Base-by-base conservation (phyloP, 2,113 vertebrate genomes). In the Mustelus asterias region DNA sequence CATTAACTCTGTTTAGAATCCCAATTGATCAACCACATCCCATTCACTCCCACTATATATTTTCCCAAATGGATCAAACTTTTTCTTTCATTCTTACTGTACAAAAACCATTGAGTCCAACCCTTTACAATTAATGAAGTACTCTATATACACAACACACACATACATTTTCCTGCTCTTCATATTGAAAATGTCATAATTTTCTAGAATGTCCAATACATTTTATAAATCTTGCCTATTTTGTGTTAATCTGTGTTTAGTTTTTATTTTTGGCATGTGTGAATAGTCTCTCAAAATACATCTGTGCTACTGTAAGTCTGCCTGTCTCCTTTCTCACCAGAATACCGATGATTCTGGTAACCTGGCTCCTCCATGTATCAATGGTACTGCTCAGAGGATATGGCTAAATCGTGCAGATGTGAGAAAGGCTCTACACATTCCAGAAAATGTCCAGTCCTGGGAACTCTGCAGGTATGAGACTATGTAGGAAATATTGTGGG, bases 341-440 rank as follows among this genome's bases (percentile, higher is more conserved):
- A 6, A 37, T 29, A 20, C 70, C 4, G 44, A n/a, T 5, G 18
- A 95, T 26, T 44, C 48, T 11, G 6, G 97, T 78, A 95, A 95
- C 2, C 95, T 18, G 54, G 97, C 97, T 6, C 98, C 98, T 60
- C 97, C 97, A 67, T 98, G 98, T 96, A 97, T 98, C 89, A 97
- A 98, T 96, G 97, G 97, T 92, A 97, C 97, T 0, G 98, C 98
- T 65, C 97, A 97, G 96, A 96, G 33, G 0, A 97, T 96, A 96
- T 98, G 98, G 98, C 96, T 98, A 95, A 98, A 98, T 96, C 95
- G 97, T 96, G 97, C 97, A 0, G 97, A 97, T 0, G 98, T 98
- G 96, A 98, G 97, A 96, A 97, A 97, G 96, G 98, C 97, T 1
- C 96, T 98, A 9, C 98, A 98, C 96, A 97, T 98, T 63, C 97